Percentiles rank a stretch among this genome's conserved stretches.
Conservation (phyloP, 2,797 vertebrate species). For the Peromyscus aztecus region DNA sequence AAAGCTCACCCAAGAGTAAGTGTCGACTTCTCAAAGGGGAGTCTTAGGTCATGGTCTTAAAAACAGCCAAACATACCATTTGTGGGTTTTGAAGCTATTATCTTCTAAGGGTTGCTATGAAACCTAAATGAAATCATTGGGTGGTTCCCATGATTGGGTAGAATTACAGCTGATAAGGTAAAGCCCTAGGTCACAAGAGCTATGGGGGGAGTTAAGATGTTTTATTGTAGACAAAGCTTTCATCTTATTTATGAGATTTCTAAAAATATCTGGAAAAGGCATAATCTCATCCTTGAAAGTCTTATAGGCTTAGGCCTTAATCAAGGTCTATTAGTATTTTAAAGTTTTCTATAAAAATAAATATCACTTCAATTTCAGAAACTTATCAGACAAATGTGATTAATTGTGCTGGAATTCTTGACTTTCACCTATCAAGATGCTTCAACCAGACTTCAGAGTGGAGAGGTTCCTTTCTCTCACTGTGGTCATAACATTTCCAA, state of each 20-base stretch:
- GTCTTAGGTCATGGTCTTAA: background rate
- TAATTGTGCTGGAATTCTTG: background rate
- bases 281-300: background rate
- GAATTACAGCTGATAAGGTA: background rate
- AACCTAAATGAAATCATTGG: background rate
- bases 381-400: background rate
- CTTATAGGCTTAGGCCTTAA: background rate
- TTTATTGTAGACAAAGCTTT: background rate
- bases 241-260: background rate
- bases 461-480: background rate
- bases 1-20: background rate
- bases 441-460: background rate
- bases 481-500: background rate
- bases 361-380: background rate
- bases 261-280: background rate
- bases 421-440: background rate
- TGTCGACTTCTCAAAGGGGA: background rate
- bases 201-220: background rate
- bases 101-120: background rate
- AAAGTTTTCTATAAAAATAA: background rate
- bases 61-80: background rate
- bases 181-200: background rate
- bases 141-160: background rate
- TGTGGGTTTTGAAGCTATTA: background rate
- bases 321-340: background rate